These are phyloP conservation scores for Ferrisia virgata DNA, from an alignment of 2,888 invertebrate genomes.

Conservation along the genomic window DNA sequence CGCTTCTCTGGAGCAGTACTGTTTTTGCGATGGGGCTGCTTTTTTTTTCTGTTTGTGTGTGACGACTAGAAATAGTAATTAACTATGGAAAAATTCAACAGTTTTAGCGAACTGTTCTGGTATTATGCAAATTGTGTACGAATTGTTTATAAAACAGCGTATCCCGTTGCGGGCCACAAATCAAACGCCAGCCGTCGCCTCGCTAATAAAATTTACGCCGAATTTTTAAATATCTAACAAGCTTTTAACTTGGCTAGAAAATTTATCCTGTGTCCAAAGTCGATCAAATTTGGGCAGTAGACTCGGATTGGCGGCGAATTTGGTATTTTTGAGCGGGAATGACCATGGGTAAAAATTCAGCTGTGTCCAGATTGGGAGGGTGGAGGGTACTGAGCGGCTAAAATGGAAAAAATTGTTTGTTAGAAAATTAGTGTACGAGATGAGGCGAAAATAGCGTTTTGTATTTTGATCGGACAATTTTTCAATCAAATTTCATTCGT, in stretches of 20 bases:
- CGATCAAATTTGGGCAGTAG: not conserved
- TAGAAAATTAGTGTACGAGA: no score
- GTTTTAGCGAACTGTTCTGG: not conserved
- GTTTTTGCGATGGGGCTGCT: not conserved
- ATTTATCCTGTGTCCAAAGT: not conserved
- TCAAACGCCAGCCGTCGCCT: constrained; percentile 2
- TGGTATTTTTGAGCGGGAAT: no score
- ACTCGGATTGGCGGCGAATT: no score
- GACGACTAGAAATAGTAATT: not conserved
- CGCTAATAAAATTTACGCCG: constrained; percentile 7
- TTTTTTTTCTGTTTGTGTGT: not conserved
- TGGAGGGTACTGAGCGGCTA: no score
- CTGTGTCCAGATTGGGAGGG: no score
- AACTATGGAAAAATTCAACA: constrained; percentile 5
- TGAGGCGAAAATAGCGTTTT: no score
- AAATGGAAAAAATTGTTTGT: no score
- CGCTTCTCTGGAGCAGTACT: not conserved
- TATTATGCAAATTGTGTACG: constrained; percentile 17
- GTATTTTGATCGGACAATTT: no score
- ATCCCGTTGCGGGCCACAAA: not conserved
- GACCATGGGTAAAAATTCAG: no score
- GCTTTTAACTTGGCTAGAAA: not conserved
- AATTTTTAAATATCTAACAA: not conserved
- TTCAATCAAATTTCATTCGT: no score
- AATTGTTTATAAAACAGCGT: not conserved